Conservation (phyloP, 2,888 invertebrate genomes). For the Drosophila nigritarsus region DNA sequence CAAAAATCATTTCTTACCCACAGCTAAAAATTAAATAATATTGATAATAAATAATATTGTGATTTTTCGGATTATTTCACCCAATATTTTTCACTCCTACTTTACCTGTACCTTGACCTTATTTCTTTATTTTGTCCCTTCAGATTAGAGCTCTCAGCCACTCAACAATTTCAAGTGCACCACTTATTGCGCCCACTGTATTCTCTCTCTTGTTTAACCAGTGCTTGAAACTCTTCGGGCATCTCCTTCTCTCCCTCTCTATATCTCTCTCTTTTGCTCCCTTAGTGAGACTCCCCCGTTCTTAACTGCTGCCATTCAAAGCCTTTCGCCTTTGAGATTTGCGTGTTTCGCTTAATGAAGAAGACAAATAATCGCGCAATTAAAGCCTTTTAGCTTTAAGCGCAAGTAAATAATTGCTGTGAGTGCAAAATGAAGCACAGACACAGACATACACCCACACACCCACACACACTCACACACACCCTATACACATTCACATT, state of each 20-base stretch:
- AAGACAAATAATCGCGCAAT: slow-evolving; percentile 84
- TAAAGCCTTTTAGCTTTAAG: slow-evolving; percentile 84
- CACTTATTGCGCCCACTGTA: slow-evolving; percentile 64
- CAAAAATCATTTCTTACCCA: background rate
- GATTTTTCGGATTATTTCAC: background rate
- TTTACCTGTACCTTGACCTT: background rate
- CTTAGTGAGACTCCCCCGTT: slow-evolving; percentile 8
- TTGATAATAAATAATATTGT: too few species aligned
- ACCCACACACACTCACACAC: slow-evolving; percentile 15
- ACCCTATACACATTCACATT: slow-evolving; percentile 27
- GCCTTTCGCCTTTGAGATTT: slow-evolving; percentile 75
- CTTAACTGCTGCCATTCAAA: slow-evolving; percentile 9
- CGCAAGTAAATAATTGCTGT: slow-evolving; percentile 83
- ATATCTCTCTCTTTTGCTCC: slow-evolving; percentile 7
- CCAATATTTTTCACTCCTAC: background rate
- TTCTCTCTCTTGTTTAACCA: slow-evolving; percentile 13
- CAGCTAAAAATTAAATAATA: background rate
- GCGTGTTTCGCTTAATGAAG: slow-evolving; percentile 83
- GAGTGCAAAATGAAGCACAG: slow-evolving; percentile 67
- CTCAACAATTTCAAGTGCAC: background rate
- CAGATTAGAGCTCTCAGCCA: background rate
- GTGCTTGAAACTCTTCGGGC: background rate
- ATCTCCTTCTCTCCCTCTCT: background rate
- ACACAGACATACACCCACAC: slow-evolving; percentile 30
- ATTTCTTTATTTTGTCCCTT: background rate